Evolutionary conservation across 2,113 vertebrate genomes (phyloP), one percentile per base, ranked within the genome.

Genomic region (Eulemur macaco): DNA sequence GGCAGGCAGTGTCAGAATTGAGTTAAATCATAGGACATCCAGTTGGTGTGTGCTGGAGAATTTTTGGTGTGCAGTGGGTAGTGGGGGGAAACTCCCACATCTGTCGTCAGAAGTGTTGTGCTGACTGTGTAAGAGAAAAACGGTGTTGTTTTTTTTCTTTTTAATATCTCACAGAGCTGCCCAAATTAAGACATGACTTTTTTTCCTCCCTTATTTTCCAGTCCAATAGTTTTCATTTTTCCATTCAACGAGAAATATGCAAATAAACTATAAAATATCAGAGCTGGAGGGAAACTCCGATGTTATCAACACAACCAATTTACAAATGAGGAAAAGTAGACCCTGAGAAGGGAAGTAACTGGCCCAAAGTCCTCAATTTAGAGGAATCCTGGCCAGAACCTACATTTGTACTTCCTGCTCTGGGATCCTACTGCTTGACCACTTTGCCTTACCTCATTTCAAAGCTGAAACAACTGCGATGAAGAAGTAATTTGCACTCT

Each of bases 251-350:
- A 88, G 47, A 89, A 76, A 86, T 64, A 77, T 37, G 45, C n/a
- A 97, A 86, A 82, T 78, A 86, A 86, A 50, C 66, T 54, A 92
- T 87, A 58, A 92, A 91, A 69, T 54, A 71, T 60, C 64, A 90
- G 71, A 92, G 42, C 39, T 69, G 80, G 37, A 47, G n/a, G 56
- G 27, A 6, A 78, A 81, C 60, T 82, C 66, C n/a, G 82, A n/a
- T 45, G 31, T 60, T 31, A 85, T 69, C 58, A 95, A 39, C 82
- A 31, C 15, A 85, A 80, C 4, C 73, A 50, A 94, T 90, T 89
- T 60, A 66, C 4, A 84, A 58, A n/a, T 29, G 31, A 94, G 37
- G 66, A 64, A 37, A 64, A 76, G 29, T 1, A 58, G 60, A 31
- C 11, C 60, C 39, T 37, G 18, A 63, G 37, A 94, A 92, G 80